Percentiles rank a stretch among this genome's conserved stretches.
Conservation (phyloP, 2,797 vertebrate genomes). For the Erpetoichthys calabaricus region DNA sequence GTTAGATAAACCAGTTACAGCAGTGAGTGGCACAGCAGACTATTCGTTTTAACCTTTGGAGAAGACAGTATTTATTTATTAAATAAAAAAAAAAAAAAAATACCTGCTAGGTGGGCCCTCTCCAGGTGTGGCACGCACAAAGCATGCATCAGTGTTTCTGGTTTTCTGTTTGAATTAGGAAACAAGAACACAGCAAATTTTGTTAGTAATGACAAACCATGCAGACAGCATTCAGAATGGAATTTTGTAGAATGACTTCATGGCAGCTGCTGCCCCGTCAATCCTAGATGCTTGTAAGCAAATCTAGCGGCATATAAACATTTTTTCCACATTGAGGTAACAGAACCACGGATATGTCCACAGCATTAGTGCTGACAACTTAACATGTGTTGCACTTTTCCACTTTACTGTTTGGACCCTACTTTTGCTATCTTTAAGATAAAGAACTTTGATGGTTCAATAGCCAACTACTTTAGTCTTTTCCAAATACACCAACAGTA, state of each 20-base stretch:
- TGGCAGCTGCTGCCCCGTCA: slow-evolving; percentile 12
- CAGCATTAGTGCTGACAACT: no score
- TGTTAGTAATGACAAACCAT: slow-evolving; percentile 41
- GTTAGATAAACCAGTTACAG: not conserved
- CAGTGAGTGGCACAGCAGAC: no score
- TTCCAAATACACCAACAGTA: no score
- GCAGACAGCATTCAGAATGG: slow-evolving; percentile 30
- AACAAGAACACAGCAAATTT: slow-evolving; percentile 57
- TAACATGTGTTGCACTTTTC: no score
- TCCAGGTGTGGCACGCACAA: slow-evolving; percentile 83
- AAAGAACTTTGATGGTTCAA: no score
- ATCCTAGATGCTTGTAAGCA: not conserved
- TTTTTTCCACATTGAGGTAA: no score
- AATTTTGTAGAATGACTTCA: slow-evolving; percentile 14
- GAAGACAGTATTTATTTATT: not conserved
- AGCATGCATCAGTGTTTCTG: slow-evolving; percentile 95
- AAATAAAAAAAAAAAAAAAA: slow-evolving; percentile 15
- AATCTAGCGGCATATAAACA: no score
- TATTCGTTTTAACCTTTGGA: not conserved
- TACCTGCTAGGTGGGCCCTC: slow-evolving; percentile 95
- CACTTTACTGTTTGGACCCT: no score
- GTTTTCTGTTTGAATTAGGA: slow-evolving; percentile 92
- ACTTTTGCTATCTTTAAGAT: no score
- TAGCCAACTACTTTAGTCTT: no score
- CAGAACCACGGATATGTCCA: no score